Percentiles rank a stretch among this genome's conserved stretches.
Conservation (phyloP, 2,888 invertebrate genomes). For the Ganaspis brasiliensis region DNA sequence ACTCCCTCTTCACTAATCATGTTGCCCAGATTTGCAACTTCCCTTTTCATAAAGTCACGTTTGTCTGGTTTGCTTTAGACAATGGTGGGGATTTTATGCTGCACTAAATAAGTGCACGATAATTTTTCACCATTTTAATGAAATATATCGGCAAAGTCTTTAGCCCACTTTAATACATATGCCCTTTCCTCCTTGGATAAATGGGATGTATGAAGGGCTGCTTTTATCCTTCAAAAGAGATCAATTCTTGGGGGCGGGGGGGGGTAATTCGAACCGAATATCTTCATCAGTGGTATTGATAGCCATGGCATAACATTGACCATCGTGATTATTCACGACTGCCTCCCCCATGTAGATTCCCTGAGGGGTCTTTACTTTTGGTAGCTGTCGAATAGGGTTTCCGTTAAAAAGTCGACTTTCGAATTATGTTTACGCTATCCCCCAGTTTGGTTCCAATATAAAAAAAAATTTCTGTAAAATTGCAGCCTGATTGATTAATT, state of each 20-base stretch:
- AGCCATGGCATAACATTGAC: slow-evolving; percentile 6
- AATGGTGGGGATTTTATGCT: not conserved
- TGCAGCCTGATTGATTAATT: too few species aligned
- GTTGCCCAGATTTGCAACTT: not conserved
- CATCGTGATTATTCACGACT: not conserved
- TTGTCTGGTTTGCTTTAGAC: not conserved
- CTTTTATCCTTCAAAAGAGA: not conserved
- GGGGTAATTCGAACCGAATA: not conserved
- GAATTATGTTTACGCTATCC: too few species aligned
- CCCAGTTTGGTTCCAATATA: too few species aligned
- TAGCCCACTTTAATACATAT: not conserved
- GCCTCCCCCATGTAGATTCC: slow-evolving; percentile 24
- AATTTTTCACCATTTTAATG: not conserved
- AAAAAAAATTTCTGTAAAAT: too few species aligned
- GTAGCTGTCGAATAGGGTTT: too few species aligned
- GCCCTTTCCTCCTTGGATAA: not conserved
- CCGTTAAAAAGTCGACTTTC: too few species aligned
- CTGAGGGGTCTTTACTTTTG: not conserved
- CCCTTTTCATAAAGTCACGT: not conserved
- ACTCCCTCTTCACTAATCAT: not conserved
- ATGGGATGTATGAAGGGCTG: not conserved
- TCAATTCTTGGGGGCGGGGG: not conserved
- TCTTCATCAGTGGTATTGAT: slow-evolving; percentile 41
- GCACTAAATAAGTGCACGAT: not conserved
- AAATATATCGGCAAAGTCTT: not conserved